phyloP scores from a whole-genome alignment of 2,113 vertebrate genomes.

The Nyctibius bracteatus region DNA sequence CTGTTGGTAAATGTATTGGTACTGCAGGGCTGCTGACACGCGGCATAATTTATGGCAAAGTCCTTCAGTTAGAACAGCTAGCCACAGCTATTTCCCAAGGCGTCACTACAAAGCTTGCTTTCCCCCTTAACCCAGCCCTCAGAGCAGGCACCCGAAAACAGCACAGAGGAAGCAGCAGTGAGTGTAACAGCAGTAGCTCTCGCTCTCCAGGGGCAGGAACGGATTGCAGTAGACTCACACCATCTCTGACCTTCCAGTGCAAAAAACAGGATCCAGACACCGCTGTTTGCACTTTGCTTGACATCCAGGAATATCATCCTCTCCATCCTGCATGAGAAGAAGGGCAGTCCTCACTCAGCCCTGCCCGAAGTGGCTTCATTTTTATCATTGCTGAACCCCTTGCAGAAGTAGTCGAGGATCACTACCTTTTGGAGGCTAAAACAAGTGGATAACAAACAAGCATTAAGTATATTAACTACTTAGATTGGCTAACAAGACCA shows the following conservation, averaged over 20 bases:
- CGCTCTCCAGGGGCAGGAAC: not conserved
- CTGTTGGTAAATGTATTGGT: not conserved
- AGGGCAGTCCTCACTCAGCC: not conserved
- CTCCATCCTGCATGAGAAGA: not conserved
- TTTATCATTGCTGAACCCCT: not conserved
- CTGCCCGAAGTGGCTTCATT: not conserved
- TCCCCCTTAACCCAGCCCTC: not conserved
- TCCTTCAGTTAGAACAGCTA: not conserved
- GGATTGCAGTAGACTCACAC: not conserved
- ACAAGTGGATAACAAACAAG: not conserved
- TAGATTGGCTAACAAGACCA: not conserved
- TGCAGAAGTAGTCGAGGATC: not conserved
- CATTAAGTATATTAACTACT: not conserved
- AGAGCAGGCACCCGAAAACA: not conserved
- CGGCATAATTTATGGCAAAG: not conserved
- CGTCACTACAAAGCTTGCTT: not conserved
- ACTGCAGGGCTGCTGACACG: not conserved
- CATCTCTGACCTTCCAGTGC: not conserved
- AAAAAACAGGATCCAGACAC: not conserved
- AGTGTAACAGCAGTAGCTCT: not conserved
- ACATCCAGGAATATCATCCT: not conserved
- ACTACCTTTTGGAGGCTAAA: not conserved
- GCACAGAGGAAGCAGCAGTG: not conserved
- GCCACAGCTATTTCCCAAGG: not conserved
- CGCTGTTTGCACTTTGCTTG: not conserved